Percentiles rank a stretch among this genome's conserved stretches.
Evolutionary conservation across 1,140 invertebrate species (phyloP).

Genomic region (Leptinotarsa lineolata): DNA sequence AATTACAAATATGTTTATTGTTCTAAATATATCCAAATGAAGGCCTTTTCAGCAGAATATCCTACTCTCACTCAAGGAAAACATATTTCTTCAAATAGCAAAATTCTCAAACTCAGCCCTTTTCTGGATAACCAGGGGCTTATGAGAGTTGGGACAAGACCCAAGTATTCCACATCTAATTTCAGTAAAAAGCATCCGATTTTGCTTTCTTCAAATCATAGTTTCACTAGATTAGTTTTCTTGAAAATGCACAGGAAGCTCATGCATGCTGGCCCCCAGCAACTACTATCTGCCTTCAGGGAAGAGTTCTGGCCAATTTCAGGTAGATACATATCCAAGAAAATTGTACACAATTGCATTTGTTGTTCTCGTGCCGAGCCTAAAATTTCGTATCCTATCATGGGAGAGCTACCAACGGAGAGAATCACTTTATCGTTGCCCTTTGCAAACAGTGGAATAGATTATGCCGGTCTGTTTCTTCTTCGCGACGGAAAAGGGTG

Average conservation of each 20-base stretch:
- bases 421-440: slow-evolving; percentile 31
- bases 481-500: slow-evolving; percentile 26
- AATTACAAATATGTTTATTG: no score
- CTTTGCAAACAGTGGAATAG: slow-evolving; percentile 37
- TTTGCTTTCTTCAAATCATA: no score
- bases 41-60: no score
- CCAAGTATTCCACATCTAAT: no score
- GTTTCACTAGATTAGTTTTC: slow-evolving; percentile 32
- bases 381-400: slow-evolving; percentile 10
- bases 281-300: slow-evolving; percentile 34
- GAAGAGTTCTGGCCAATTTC: slow-evolving; percentile 36
- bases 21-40: no score
- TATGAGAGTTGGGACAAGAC: no score
- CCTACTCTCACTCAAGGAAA: no score
- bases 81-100: slow-evolving; percentile 45
- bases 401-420: slow-evolving; percentile 24
- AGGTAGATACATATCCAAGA: slow-evolving; percentile 27
- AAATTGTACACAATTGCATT: slow-evolving; percentile 20
- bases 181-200: slow-evolving; percentile 41
- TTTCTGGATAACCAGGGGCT: no score
- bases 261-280: slow-evolving; percentile 36
- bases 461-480: slow-evolving; percentile 26
- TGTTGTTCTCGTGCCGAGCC: slow-evolving; percentile 35
- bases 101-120: no score
- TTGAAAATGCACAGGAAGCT: no score